phyloP scores from a whole-genome alignment of 2,113 vertebrate species.

The Psilopsiagon aymara region DNA sequence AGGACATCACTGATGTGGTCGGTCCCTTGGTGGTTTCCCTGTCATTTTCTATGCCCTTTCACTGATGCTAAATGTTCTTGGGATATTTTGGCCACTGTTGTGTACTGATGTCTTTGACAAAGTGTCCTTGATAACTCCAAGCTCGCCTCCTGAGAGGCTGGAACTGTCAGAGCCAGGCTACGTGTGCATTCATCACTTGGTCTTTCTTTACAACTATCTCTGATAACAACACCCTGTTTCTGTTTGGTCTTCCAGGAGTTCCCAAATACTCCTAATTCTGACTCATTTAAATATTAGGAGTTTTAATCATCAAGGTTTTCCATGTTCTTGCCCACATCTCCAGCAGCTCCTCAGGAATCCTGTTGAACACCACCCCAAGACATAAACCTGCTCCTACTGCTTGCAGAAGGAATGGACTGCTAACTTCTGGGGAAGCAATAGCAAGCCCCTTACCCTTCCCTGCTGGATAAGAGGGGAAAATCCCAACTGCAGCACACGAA shows the following conservation, averaged over 20 bases:
- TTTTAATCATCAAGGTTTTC: not conserved
- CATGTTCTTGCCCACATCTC: not conserved
- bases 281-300: not conserved
- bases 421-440: not conserved
- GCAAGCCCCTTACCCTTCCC: not conserved
- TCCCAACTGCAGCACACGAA: accelerated
- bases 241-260: not conserved
- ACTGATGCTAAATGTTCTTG: not conserved
- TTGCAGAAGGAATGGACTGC: not conserved
- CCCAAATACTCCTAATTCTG: not conserved
- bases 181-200: not conserved
- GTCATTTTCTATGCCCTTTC: constrained; percentile 21
- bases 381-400: not conserved
- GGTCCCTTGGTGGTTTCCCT: constrained; percentile 11
- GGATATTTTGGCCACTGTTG: not conserved
- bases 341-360: not conserved
- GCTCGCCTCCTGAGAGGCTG: not conserved
- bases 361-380: not conserved
- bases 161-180: not conserved
- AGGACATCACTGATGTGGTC: not conserved
- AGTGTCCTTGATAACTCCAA: constrained; percentile 45
- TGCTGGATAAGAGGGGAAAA: not conserved
- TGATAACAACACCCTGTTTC: not conserved
- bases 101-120: not conserved
- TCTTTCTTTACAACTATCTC: not conserved